These are phyloP conservation scores for Ooceraea biroi DNA, from an alignment of 1,140 invertebrate genomes.

Conservation along the genomic window DNA sequence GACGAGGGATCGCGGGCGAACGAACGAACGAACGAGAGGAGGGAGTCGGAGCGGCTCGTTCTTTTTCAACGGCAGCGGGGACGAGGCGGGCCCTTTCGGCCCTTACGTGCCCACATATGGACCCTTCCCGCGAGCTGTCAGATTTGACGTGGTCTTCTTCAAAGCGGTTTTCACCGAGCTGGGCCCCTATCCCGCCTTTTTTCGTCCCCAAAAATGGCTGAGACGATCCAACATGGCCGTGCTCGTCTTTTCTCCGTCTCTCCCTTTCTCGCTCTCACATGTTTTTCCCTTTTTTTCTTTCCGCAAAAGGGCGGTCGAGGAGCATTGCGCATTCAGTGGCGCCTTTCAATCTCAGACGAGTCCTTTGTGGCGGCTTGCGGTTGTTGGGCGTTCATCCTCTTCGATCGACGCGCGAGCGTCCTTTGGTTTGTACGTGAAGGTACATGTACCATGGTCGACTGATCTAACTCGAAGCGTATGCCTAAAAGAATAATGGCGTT, in stretches of 20 bases:
- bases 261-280: slow-evolving; percentile 29
- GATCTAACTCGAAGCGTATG: background rate
- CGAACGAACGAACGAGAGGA: slow-evolving; percentile 6
- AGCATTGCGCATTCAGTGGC: slow-evolving; percentile 32
- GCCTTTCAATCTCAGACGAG: slow-evolving; percentile 53
- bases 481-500: background rate
- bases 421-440: background rate
- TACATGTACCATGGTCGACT: background rate
- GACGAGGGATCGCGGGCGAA: slow-evolving; percentile 33
- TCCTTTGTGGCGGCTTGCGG: slow-evolving; percentile 66
- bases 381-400: slow-evolving; percentile 54
- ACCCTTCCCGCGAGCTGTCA: slow-evolving; percentile 76
- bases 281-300: slow-evolving; percentile 36
- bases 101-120: slow-evolving; percentile 69
- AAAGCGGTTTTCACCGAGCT: slow-evolving; percentile 76
- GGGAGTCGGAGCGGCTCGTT: slow-evolving; percentile 62
- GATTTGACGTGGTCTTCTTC: slow-evolving; percentile 77
- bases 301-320: slow-evolving; percentile 52
- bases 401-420: slow-evolving; percentile 39
- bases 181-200: slow-evolving; percentile 73
- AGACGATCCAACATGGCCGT: slow-evolving; percentile 77
- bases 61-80: slow-evolving; percentile 70
- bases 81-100: slow-evolving; percentile 72
- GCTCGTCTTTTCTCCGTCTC: slow-evolving; percentile 25
- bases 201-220: slow-evolving; percentile 78